Evolutionary conservation across 2,888 invertebrate genomes (phyloP).

Genomic region (Campoplex nolae): DNA sequence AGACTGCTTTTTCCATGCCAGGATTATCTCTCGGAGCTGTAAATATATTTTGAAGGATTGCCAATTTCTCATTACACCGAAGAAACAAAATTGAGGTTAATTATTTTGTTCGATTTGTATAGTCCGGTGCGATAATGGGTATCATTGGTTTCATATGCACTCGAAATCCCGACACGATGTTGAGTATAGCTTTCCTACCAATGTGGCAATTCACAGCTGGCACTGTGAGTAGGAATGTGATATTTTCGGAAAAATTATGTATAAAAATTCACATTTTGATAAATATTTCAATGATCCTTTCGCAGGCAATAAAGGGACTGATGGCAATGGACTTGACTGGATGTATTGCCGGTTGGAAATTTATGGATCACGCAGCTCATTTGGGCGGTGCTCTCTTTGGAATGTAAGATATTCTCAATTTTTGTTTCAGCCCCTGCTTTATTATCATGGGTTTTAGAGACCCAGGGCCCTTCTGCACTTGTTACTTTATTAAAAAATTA

Average conservation of each 20-base stretch:
- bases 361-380: slow-evolving; percentile 99
- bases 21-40: slow-evolving; percentile 97
- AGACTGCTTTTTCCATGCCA: slow-evolving; percentile 89
- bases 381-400: slow-evolving; percentile 97
- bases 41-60: slow-evolving; percentile 83
- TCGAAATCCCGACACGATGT: slow-evolving; percentile 94
- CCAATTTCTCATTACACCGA: not conserved
- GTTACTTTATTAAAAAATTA: not conserved
- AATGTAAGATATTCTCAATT: slow-evolving; percentile 87
- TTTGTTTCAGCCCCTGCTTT: not conserved
- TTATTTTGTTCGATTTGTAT: slow-evolving; percentile 63
- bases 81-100: slow-evolving; percentile 6
- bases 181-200: slow-evolving; percentile 96
- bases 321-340: slow-evolving; percentile 94
- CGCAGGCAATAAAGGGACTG: slow-evolving; percentile 93
- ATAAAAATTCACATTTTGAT: not conserved
- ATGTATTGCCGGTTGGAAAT: slow-evolving; percentile 93
- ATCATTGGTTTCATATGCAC: slow-evolving; percentile 94
- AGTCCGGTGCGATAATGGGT: slow-evolving; percentile 98
- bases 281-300: slow-evolving; percentile 70
- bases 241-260: not conserved
- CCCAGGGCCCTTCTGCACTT: not conserved
- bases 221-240: slow-evolving; percentile 86
- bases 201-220: slow-evolving; percentile 95
- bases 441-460: not conserved